phyloP scores from a whole-genome alignment of 2,797 vertebrate genomes.

The Chelmon rostratus region DNA sequence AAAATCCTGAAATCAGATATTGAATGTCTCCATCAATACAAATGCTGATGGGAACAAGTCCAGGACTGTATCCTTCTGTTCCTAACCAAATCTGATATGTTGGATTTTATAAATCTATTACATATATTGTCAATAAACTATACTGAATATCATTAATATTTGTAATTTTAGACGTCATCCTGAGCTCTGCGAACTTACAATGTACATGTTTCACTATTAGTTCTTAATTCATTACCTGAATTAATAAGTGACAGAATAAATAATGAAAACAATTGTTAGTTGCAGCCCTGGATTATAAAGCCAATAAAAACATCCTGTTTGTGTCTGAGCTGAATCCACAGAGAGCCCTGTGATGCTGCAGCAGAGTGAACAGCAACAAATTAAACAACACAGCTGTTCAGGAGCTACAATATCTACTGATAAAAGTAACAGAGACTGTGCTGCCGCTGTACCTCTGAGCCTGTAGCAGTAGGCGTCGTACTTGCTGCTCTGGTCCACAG shows the following conservation, averaged over 20 bases:
- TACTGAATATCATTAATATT: background rate
- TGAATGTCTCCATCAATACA: too few species aligned
- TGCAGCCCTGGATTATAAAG: background rate
- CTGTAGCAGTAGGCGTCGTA: constrained; percentile 96
- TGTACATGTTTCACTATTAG: background rate
- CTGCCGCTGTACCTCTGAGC: constrained; percentile 83
- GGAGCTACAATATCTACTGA: background rate
- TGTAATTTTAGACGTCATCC: background rate
- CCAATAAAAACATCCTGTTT: background rate
- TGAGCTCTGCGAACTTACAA: background rate
- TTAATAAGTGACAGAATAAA: background rate
- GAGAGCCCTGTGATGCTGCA: background rate
- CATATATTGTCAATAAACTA: background rate
- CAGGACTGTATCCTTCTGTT: too few species aligned
- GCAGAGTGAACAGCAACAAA: background rate
- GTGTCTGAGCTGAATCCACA: background rate
- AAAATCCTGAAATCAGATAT: too few species aligned
- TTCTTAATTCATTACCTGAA: background rate
- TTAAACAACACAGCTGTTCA: background rate
- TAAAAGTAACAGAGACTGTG: background rate
- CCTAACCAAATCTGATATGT: too few species aligned
- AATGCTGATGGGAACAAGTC: too few species aligned
- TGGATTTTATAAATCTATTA: background rate
- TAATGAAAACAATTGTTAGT: background rate
- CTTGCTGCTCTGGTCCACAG: constrained; percentile 84